These are phyloP conservation scores for Cantharis flavilabris DNA, from an alignment of 2,888 invertebrate genomes.

Conservation along the genomic window DNA sequence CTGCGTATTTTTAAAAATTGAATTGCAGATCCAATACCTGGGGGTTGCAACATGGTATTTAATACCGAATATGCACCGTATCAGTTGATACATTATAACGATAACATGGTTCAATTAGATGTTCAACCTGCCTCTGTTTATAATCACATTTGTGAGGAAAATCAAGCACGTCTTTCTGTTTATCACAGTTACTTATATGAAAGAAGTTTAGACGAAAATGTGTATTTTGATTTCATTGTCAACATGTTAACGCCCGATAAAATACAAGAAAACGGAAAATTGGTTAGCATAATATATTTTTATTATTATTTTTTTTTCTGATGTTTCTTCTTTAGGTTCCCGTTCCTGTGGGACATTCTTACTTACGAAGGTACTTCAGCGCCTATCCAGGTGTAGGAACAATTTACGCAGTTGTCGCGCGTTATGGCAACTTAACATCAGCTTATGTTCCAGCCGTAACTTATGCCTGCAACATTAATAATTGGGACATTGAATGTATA, in stretches of 20 bases:
- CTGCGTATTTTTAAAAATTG: neutral
- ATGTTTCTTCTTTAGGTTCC: slow-evolving; percentile 5
- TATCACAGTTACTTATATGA: slow-evolving; percentile 68
- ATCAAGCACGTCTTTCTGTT: slow-evolving; percentile 56
- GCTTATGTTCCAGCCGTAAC: slow-evolving; percentile 71
- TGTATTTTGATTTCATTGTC: slow-evolving; percentile 65
- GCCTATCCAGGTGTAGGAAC: slow-evolving; percentile 67
- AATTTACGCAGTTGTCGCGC: slow-evolving; percentile 63
- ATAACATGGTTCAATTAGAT: slow-evolving; percentile 60
- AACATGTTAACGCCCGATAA: slow-evolving; percentile 65
- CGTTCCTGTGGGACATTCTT: slow-evolving; percentile 4
- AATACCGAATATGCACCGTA: slow-evolving; percentile 64
- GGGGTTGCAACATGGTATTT: slow-evolving; percentile 78
- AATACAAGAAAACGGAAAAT: slow-evolving; percentile 59
- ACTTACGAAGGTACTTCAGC: slow-evolving; percentile 57
- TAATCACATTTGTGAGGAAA: slow-evolving; percentile 50
- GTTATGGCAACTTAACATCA: slow-evolving; percentile 55
- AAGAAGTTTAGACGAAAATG: slow-evolving; percentile 58
- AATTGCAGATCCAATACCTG: slow-evolving; percentile 73
- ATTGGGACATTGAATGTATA: slow-evolving; percentile 58
- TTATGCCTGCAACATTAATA: slow-evolving; percentile 65
- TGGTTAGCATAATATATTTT: slow-evolving; percentile 53
- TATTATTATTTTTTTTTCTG: neutral
- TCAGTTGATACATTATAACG: slow-evolving; percentile 54
- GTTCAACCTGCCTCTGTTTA: slow-evolving; percentile 58